phyloP scores from a whole-genome alignment of 2,888 invertebrate species.

The Pandemis cinnamomeana region DNA sequence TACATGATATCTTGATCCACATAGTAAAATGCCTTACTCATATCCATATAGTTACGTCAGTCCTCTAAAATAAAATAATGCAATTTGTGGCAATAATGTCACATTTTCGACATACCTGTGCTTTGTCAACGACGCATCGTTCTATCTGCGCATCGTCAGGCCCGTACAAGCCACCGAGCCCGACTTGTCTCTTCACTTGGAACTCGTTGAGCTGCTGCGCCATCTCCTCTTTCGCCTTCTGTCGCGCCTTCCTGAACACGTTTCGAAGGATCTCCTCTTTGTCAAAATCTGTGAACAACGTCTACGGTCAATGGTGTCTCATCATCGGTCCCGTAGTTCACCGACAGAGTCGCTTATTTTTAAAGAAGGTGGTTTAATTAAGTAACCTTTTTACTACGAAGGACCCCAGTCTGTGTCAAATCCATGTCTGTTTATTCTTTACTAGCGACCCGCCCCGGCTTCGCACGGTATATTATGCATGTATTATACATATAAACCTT shows the following conservation, averaged over 20 bases:
- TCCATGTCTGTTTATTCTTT: too few relatives aligned
- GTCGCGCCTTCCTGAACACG: conserved; percentile 95
- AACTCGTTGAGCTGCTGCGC: conserved; percentile 92
- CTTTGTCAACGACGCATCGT: conserved; percentile 91
- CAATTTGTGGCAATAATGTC: neutral
- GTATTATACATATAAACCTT: too few relatives aligned
- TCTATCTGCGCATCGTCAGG: conserved; percentile 92
- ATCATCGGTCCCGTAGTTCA: neutral
- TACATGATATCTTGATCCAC: neutral
- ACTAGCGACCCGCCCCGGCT: too few relatives aligned
- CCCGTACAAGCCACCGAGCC: conserved; percentile 95
- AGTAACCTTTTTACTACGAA: too few relatives aligned
- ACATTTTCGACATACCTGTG: conserved; percentile 81
- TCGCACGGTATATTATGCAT: too few relatives aligned
- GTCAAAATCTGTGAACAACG: conserved; percentile 86
- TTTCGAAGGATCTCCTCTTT: conserved; percentile 95
- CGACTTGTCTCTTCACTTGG: conserved; percentile 95
- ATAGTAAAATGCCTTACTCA: neutral
- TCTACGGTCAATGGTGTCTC: neutral
- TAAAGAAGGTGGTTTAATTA: too few relatives aligned
- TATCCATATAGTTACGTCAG: too few relatives aligned
- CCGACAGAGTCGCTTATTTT: too few relatives aligned
- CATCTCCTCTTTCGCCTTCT: conserved; percentile 92
- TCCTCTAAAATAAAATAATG: too few relatives aligned
- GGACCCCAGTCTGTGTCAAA: too few relatives aligned